phyloP scores from a whole-genome alignment of 1,140 invertebrate species.

The Neodiprion pinetum region DNA sequence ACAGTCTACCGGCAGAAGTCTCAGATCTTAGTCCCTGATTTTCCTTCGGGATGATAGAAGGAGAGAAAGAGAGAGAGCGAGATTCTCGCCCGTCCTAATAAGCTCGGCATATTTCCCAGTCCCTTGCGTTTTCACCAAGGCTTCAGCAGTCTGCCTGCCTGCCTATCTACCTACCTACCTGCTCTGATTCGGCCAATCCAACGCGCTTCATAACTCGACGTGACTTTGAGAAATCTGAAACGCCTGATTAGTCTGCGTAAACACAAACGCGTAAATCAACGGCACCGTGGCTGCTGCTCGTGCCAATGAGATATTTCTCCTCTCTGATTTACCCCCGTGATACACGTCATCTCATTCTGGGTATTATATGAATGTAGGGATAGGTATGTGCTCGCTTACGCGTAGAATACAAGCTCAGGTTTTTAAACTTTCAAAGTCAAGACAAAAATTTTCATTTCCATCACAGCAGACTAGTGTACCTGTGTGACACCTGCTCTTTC shows the following conservation, averaged over 20 bases:
- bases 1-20: too few relatives aligned
- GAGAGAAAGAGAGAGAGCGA: background rate
- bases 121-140: background rate
- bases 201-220: background rate
- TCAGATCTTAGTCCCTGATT: background rate
- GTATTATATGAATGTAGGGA: too few relatives aligned
- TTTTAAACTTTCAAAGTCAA: too few relatives aligned
- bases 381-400: too few relatives aligned
- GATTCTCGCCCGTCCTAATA: constrained; percentile 14
- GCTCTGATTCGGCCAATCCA: constrained; percentile 1
- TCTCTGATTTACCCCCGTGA: too few relatives aligned
- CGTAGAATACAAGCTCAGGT: too few relatives aligned
- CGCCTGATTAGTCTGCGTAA: constrained; percentile 2
- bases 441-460: too few relatives aligned
- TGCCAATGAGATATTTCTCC: background rate
- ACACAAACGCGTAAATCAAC: constrained; percentile 6
- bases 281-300: background rate
- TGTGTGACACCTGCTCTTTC: too few relatives aligned
- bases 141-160: background rate
- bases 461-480: too few relatives aligned
- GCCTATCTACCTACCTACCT: background rate
- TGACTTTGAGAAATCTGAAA: constrained; percentile 7
- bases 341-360: too few relatives aligned
- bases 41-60: background rate
- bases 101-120: constrained; percentile 19